Conservation (phyloP, 2,797 vertebrate species). For the Pogoniulus pusillus region DNA sequence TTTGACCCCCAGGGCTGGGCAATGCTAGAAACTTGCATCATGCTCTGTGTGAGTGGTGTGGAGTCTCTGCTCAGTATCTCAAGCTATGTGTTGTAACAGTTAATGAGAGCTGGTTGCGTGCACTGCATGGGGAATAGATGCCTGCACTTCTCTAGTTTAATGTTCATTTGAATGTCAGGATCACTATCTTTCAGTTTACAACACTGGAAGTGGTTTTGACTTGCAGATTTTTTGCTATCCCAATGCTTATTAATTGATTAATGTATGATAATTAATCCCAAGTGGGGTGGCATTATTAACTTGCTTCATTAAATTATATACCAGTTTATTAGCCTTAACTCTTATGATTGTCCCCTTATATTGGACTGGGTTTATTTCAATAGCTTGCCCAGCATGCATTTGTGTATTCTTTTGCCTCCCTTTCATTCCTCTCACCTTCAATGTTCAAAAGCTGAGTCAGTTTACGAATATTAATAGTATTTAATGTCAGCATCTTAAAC, state of each 20-base stretch:
- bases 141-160: not conserved
- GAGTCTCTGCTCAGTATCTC: not conserved
- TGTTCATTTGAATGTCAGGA: not conserved
- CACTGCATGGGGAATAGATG: not conserved
- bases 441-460: conserved; percentile 8
- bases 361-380: not conserved
- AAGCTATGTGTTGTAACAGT: not conserved
- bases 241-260: conserved; percentile 33
- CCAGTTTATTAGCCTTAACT: conserved; percentile 9
- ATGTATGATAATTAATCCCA: conserved; percentile 28
- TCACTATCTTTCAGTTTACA: not conserved
- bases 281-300: conserved; percentile 5
- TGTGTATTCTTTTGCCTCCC: not conserved
- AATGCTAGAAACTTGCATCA: not conserved
- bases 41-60: not conserved
- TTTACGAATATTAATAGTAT: not conserved
- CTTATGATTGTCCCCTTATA: not conserved
- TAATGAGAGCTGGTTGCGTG: not conserved
- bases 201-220: not conserved
- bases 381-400: not conserved
- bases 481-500: conserved; percentile 15
- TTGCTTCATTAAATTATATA: conserved; percentile 34
- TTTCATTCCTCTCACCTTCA: not conserved
- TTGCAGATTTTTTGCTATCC: not conserved
- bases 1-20: not conserved